phyloP scores from a whole-genome alignment of 1,140 invertebrate species.

The Ylistrum balloti region DNA sequence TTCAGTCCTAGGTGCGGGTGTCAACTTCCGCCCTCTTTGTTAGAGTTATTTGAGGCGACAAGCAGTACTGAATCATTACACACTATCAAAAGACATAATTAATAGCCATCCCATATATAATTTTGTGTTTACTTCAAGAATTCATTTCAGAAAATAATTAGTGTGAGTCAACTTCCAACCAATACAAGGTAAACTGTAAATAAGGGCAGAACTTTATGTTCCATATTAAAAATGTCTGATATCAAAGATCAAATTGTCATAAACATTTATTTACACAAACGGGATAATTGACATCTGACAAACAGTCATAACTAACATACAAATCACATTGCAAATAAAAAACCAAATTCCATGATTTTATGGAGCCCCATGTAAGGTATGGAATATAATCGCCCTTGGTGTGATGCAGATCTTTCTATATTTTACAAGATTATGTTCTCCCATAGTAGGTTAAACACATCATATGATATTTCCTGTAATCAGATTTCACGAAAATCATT shows the following conservation, averaged over 20 bases:
- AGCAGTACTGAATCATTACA: background rate
- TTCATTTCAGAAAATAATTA: background rate
- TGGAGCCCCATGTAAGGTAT: too few relatives aligned
- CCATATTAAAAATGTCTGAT: too few relatives aligned
- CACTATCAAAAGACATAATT: background rate
- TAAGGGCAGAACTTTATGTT: too few relatives aligned
- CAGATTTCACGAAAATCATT: slow-evolving; percentile 25
- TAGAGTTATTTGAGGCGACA: background rate
- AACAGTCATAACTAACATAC: too few relatives aligned
- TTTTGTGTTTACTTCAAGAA: background rate
- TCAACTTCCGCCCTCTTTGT: slow-evolving; percentile 9
- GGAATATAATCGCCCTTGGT: background rate
- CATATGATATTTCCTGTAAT: slow-evolving; percentile 39
- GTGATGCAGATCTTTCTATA: background rate
- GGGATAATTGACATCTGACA: too few relatives aligned
- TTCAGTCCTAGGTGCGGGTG: background rate
- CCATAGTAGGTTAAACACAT: slow-evolving; percentile 8
- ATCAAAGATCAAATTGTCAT: too few relatives aligned
- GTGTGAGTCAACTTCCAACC: background rate
- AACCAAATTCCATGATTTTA: too few relatives aligned
- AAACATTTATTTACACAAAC: too few relatives aligned
- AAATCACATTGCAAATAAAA: too few relatives aligned
- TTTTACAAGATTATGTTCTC: slow-evolving; percentile 35
- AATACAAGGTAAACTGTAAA: background rate
- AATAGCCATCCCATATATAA: background rate